Evolutionary conservation across 2,888 invertebrate genomes (phyloP), one percentile per base, ranked within the genome.

Genomic region (Vanessa cardui): DNA sequence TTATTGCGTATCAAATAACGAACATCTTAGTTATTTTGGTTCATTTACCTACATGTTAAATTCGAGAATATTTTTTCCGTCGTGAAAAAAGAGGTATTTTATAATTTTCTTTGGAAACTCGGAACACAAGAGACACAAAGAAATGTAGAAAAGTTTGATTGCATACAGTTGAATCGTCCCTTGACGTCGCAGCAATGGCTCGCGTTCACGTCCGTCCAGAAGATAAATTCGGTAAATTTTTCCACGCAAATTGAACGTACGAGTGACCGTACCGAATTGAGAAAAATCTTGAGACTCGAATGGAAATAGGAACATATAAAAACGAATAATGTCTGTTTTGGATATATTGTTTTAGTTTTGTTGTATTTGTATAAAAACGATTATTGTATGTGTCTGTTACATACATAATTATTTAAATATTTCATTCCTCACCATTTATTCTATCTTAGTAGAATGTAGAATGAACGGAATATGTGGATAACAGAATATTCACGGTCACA

Each of bases 221-320:
- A 65, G 68, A 68, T 68, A 64, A 62, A 67, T 70, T 68, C 26
- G 64, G 62, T 54, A 62, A 71, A 68, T 65, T 68, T 68, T 46
- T 71, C 59, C 56, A 69, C 66, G 60, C 54, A 68, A 64, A 68
- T 62, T 59, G 63, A 68, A 65, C 61, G 64, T 49, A 64, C 62
- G 58, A 62, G 56, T 61, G 64, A 65, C 69, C 58, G 58, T 49
- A 62, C 21, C n/a, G 56, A 61, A 62, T 49, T 26, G 56, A 44
- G 60, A 56, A 54, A 65, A 69, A 62, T 62, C 69, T 69, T 65
- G 46, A 69, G 65, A 58, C 31, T 45, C 12, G 44, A 60, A 61
- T 64, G 39, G 12, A 2, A 66, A 62, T 56, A 9, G 18, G 33
- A 61, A 18, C 49, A 12, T 18, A 33, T 58, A 44, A 6, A 20